These are phyloP conservation scores for Phymorhynchus buccinoides DNA, from an alignment of 1,140 invertebrate species.

Conservation along the genomic window DNA sequence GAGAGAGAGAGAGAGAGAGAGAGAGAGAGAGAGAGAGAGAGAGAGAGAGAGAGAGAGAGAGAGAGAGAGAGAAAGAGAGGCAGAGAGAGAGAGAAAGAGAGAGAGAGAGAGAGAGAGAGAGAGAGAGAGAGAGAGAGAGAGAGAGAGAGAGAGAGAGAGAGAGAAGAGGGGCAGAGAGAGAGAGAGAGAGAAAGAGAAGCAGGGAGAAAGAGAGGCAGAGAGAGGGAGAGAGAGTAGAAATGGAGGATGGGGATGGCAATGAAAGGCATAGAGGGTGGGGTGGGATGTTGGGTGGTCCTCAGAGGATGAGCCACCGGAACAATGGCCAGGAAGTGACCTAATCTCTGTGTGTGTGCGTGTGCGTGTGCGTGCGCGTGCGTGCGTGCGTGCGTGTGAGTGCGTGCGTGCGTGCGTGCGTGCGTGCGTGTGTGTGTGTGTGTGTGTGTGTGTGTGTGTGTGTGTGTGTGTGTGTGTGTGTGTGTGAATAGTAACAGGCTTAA, in stretches of 20 bases:
- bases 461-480: neutral
- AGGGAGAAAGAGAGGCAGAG: neutral
- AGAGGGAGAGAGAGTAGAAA: neutral
- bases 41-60: too few relatives aligned
- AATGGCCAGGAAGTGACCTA: constrained; percentile 21
- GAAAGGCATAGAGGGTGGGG: neutral
- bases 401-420: too few relatives aligned
- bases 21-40: too few relatives aligned
- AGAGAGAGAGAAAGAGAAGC: neutral
- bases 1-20: too few relatives aligned
- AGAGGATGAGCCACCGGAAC: neutral
- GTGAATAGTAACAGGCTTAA: too few relatives aligned
- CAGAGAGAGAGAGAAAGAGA: too few relatives aligned
- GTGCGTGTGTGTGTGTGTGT: neutral
- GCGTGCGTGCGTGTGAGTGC: neutral
- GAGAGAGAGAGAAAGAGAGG: too few relatives aligned
- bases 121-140: too few relatives aligned
- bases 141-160: too few relatives aligned
- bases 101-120: too few relatives aligned
- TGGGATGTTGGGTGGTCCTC: neutral
- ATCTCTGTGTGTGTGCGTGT: neutral
- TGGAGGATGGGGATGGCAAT: neutral
- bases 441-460: neutral
- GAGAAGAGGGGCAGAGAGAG: neutral
- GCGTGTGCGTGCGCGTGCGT: neutral